A percentile compares a stretch with the other conserved stretches of the same genome.
phyloP scores from a whole-genome alignment of 2,797 vertebrate species.

The Decapterus maruadsi region DNA sequence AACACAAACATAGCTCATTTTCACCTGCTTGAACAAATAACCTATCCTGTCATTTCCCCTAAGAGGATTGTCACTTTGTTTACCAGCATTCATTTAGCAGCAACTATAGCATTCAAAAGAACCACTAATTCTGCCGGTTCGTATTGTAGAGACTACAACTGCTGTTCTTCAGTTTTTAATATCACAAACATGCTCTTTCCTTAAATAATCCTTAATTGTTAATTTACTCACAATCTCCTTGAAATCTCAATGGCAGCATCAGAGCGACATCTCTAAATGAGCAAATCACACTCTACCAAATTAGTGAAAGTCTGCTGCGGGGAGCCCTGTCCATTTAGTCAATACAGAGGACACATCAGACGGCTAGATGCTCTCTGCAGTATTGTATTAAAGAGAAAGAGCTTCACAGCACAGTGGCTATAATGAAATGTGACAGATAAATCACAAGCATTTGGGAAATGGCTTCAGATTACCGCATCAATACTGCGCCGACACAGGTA shows the following conservation, averaged over 20 bases:
- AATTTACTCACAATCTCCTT: conserved; percentile 56
- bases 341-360: conserved; percentile 67
- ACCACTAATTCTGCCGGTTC: conserved; percentile 2
- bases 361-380: conserved; percentile 66
- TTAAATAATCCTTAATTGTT: conserved; percentile 52
- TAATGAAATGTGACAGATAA: conserved; percentile 84
- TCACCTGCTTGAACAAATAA: conserved; percentile 22
- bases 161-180: conserved; percentile 2
- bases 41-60: conserved; percentile 9
- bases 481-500: conserved; percentile 65
- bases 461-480: conserved; percentile 78
- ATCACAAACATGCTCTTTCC: conserved; percentile 7
- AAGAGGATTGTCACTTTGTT: conserved; percentile 16
- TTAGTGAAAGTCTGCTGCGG: conserved; percentile 66
- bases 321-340: conserved; percentile 66
- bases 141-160: background rate
- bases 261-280: conserved; percentile 60
- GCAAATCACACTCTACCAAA: conserved; percentile 67
- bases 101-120: conserved; percentile 17
- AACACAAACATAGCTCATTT: conserved; percentile 24
- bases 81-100: conserved; percentile 26
- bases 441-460: conserved; percentile 80
- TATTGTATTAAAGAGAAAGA: conserved; percentile 69
- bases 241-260: conserved; percentile 31
- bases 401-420: conserved; percentile 68